Evolutionary conservation across 2,113 vertebrate species (phyloP), one percentile per base, ranked within the genome.

Genomic region (Nansenia antarctica): DNA sequence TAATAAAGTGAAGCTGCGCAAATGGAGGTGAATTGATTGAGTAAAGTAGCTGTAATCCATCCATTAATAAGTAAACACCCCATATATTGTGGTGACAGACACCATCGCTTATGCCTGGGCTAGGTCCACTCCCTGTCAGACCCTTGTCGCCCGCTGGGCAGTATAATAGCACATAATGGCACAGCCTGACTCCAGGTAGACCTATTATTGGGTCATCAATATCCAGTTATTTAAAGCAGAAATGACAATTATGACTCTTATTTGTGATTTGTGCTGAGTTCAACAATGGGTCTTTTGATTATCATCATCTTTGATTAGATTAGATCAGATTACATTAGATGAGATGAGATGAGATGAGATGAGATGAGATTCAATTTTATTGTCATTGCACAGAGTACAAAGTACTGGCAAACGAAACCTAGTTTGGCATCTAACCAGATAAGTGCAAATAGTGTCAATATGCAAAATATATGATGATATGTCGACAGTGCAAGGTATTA

Each of bases 41-140:
- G 73, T 89, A 87, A n/a, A 86, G 77, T 80, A 18, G 77, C 77
- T 74, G 26, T 82, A 77, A 89, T 86, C 74, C 77, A 77, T 65
- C 78, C 82, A 83, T 89, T 82, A 91, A 88, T 88, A 85, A 88
- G 79, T 88, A 79, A 89, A 79, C 73, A 74, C 81, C 55, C n/a
- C 53, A 49, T 79, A 62, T 85, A 78, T 77, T 76, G 79, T 72
- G 2, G 70, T 60, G 81, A 77, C 76, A 69, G 73, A 53, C 34
- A 54, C 22, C 14, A 22, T 42, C 45, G 65, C 34, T 57, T 39
- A 22, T 61, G 55, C n/a, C 14, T 30, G 9, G 35, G 64, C 22
- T n/a, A 42, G 29, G 22, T 1, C 29, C 14, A 20, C 27, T 49
- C 2, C 1, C 31, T 55, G 62, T 72, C 22, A 55, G 55, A 53